These are phyloP conservation scores for Monopis laevigella DNA, from an alignment of 2,888 invertebrate species.

Conservation along the genomic window DNA sequence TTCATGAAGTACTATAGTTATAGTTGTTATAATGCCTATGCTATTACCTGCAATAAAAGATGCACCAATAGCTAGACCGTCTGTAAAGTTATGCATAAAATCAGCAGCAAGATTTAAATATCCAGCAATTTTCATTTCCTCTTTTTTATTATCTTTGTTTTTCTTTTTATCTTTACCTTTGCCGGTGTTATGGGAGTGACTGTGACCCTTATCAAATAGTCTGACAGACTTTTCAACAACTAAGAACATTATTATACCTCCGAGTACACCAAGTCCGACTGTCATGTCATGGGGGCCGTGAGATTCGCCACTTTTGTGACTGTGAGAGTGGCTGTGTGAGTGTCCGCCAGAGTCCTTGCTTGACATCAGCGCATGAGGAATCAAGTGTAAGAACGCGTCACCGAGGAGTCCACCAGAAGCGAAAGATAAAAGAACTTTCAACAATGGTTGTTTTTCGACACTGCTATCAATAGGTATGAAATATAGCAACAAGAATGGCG, in stretches of 20 bases:
- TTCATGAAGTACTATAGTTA: conserved; percentile 97
- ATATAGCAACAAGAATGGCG: conserved; percentile 92
- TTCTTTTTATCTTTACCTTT: conserved; percentile 51
- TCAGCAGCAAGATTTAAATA: conserved; percentile 98
- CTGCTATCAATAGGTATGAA: conserved; percentile 92
- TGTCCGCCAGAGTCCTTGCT: conserved; percentile 50
- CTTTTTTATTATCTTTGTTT: conserved; percentile 43
- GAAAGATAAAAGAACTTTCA: conserved; percentile 92
- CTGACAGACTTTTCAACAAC: conserved; percentile 93
- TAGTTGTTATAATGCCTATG: conserved; percentile 89
- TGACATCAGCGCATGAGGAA: conserved; percentile 87
- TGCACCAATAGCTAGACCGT: conserved; percentile 98
- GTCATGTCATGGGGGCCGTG: conserved; percentile 79
- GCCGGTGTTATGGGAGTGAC: conserved; percentile 73
- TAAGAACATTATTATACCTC: conserved; percentile 92
- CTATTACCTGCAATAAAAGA: conserved; percentile 93
- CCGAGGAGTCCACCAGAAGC: conserved; percentile 96
- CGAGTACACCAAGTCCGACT: conserved; percentile 93
- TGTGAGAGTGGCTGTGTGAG: conserved; percentile 61
- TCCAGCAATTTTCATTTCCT: conserved; percentile 68
- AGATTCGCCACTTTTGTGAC: conserved; percentile 50
- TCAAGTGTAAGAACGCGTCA: conserved; percentile 98
- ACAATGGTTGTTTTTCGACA: conserved; percentile 82
- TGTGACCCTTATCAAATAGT: conserved; percentile 83
- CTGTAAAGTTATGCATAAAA: conserved; percentile 98